phyloP scores from a whole-genome alignment of 2,888 invertebrate genomes.

The Lycaena phlaeas region DNA sequence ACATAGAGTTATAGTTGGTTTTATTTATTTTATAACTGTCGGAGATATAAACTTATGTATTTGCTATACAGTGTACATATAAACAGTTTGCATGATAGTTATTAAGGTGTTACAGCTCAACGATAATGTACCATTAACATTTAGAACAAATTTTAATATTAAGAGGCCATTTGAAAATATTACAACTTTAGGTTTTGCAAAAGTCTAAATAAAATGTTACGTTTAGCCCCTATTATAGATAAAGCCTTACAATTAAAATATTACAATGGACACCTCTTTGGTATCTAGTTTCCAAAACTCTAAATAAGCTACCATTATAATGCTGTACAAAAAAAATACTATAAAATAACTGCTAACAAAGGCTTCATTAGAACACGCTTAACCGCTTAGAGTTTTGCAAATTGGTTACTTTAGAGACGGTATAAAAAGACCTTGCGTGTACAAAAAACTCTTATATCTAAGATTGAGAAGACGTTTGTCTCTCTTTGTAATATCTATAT shows the following conservation, averaged over 20 bases:
- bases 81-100: conserved; percentile 51
- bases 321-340: not conserved
- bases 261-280: not conserved
- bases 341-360: no score
- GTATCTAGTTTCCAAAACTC: conserved; percentile 1
- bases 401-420: no score
- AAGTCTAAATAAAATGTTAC: not conserved
- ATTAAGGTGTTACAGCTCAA: conserved; percentile 62
- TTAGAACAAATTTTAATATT: conserved; percentile 41
- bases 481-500: no score
- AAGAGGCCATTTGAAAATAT: conserved; percentile 33
- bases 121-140: conserved; percentile 52
- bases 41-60: conserved; percentile 22
- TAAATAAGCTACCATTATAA: not conserved
- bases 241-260: no score
- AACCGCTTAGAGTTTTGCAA: not conserved
- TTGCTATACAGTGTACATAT: conserved; percentile 52
- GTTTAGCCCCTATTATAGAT: no score
- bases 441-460: no score
- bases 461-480: no score
- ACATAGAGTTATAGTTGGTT: no score
- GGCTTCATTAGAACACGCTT: not conserved
- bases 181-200: conserved; percentile 9
- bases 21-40: conserved; percentile 9
- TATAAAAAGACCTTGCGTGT: not conserved